Conservation (phyloP, 2,113 vertebrate genomes). For the Neotoma lepida region DNA sequence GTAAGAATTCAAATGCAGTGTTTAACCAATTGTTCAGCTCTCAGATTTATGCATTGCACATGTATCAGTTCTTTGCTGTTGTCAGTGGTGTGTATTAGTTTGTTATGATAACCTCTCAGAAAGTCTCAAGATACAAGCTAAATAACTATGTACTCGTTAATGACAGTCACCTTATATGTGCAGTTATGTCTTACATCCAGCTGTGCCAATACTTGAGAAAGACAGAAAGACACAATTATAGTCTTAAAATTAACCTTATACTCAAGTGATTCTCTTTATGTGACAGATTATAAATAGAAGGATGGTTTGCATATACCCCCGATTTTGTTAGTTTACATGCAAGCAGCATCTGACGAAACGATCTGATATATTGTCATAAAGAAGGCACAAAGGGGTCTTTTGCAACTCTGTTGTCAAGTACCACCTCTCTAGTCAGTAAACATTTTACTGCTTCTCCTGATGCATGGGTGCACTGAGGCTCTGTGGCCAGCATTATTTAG, state of each 20-base stretch:
- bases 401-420: conserved; percentile 50
- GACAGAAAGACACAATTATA: conserved; percentile 47
- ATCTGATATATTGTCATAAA: conserved; percentile 64
- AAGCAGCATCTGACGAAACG: not conserved
- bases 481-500: conserved; percentile 68
- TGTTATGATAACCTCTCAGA: not conserved
- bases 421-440: conserved; percentile 51
- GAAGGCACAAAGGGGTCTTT: conserved; percentile 54
- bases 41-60: not conserved
- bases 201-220: conserved; percentile 51
- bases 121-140: not conserved
- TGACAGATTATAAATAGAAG: conserved; percentile 32
- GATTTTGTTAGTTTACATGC: conserved; percentile 41
- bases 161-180: conserved; percentile 1
- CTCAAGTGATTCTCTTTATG: conserved; percentile 13
- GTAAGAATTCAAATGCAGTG: not conserved
- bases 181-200: not conserved
- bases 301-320: not conserved
- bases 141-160: not conserved
- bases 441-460: conserved; percentile 70
- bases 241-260: conserved; percentile 45
- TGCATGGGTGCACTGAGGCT: conserved; percentile 64
- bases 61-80: not conserved
- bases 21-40: not conserved
- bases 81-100: not conserved